These are phyloP conservation scores for Adrianichthys oophorus DNA, from an alignment of 2,797 vertebrate genomes.

Conservation along the genomic window DNA sequence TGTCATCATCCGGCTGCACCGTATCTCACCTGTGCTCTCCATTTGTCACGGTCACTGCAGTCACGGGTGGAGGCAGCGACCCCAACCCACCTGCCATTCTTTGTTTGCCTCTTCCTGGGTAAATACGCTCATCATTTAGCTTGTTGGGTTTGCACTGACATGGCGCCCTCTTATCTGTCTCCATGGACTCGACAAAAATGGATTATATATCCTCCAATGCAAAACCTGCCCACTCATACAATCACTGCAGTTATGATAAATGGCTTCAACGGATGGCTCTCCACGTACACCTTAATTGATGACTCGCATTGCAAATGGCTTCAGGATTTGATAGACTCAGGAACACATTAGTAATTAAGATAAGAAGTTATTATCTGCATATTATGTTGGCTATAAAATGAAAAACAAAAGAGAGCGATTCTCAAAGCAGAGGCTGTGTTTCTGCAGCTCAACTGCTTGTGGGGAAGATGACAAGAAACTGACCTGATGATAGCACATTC, in stretches of 20 bases:
- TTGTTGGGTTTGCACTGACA: slow-evolving; percentile 21
- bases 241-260: slow-evolving; percentile 38
- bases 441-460: slow-evolving; percentile 45
- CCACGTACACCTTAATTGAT: slow-evolving; percentile 41
- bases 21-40: slow-evolving; percentile 40
- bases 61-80: slow-evolving; percentile 40
- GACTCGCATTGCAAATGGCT: slow-evolving; percentile 29
- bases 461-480: slow-evolving; percentile 42
- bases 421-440: slow-evolving; percentile 37
- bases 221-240: slow-evolving; percentile 32
- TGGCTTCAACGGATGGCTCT: slow-evolving; percentile 22
- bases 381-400: slow-evolving; percentile 28
- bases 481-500: slow-evolving; percentile 56
- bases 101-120: slow-evolving; percentile 56
- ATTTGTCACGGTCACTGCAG: slow-evolving; percentile 49
- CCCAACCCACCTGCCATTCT: slow-evolving; percentile 50
- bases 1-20: slow-evolving; percentile 24
- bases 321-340: slow-evolving; percentile 21
- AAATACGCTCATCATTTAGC: slow-evolving; percentile 51
- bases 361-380: slow-evolving; percentile 4
- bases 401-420: slow-evolving; percentile 21
- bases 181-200: slow-evolving; percentile 2
- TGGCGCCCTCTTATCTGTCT: slow-evolving; percentile 7
- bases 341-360: background rate
- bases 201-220: slow-evolving; percentile 3